Evolutionary conservation across 2,888 invertebrate species (phyloP).

Genomic region (Chironomus tentans): DNA sequence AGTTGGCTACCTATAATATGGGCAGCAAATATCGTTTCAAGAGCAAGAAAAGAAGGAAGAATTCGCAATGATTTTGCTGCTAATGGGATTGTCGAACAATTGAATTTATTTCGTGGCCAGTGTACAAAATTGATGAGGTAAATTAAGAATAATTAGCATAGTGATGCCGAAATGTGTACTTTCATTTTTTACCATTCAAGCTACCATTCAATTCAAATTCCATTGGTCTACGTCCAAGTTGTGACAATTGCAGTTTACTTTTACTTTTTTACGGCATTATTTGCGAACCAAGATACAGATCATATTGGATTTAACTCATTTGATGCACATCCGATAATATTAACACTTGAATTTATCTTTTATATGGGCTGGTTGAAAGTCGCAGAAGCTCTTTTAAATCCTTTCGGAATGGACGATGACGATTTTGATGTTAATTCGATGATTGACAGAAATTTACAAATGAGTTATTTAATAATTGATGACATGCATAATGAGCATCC

Average conservation of each 20-base stretch:
- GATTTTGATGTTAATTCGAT: neutral
- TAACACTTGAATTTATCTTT: neutral
- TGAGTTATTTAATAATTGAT: no score
- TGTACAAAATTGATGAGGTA: slow-evolving; percentile 43
- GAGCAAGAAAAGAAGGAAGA: slow-evolving; percentile 47
- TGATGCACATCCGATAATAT: neutral
- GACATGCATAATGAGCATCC: no score
- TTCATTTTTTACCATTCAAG: slow-evolving; percentile 32
- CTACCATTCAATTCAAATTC: slow-evolving; percentile 47
- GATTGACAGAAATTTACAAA: no score
- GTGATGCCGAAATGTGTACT: neutral
- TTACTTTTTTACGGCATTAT: slow-evolving; percentile 49
- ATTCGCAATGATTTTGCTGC: slow-evolving; percentile 51
- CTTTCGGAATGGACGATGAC: neutral
- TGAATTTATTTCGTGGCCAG: slow-evolving; percentile 49
- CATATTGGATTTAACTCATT: neutral
- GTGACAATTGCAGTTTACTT: slow-evolving; percentile 54
- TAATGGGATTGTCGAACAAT: slow-evolving; percentile 50
- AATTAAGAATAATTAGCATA: no score
- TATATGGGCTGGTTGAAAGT: slow-evolving; percentile 7
- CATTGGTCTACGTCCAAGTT: slow-evolving; percentile 50
- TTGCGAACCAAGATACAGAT: slow-evolving; percentile 50
- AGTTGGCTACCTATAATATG: slow-evolving; percentile 43
- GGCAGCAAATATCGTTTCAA: slow-evolving; percentile 47
- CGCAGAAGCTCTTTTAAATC: slow-evolving; percentile 30